Conservation (phyloP, 2,888 invertebrate genomes). For the Rhagonycha lutea region DNA sequence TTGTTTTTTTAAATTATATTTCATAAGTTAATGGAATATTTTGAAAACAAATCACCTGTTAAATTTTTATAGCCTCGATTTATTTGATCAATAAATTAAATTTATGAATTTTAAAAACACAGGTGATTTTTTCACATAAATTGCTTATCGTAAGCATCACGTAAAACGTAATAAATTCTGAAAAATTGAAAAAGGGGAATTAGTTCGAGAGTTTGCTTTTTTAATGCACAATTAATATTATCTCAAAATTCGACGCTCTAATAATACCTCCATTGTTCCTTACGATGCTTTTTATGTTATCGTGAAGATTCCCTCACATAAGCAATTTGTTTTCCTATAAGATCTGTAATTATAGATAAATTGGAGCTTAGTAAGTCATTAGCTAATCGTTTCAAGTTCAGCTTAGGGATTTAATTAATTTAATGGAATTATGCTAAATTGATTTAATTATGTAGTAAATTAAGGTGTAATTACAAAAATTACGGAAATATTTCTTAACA, state of each 20-base stretch:
- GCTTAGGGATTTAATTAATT: neutral
- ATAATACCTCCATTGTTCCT: neutral
- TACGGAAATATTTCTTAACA: neutral
- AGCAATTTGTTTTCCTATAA: neutral
- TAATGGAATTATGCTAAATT: neutral
- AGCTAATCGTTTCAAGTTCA: neutral
- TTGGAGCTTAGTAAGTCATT: neutral
- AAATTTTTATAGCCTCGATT: neutral
- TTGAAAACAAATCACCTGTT: neutral
- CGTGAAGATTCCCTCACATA: neutral
- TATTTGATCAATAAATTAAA: neutral
- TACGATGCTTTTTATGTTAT: neutral
- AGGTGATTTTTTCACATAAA: neutral
- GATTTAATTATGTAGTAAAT: neutral
- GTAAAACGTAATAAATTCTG: neutral
- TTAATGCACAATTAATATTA: neutral
- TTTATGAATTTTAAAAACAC: neutral
- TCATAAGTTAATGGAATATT: neutral
- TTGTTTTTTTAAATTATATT: too few relatives aligned
- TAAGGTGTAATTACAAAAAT: neutral
- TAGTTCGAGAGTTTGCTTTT: neutral
- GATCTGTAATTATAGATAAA: constrained; percentile 2
- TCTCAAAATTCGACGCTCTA: neutral
- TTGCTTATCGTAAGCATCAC: neutral
- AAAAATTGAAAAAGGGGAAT: neutral